These are phyloP conservation scores for Telenomus remus DNA, from an alignment of 1,140 invertebrate species.

Conservation along the genomic window DNA sequence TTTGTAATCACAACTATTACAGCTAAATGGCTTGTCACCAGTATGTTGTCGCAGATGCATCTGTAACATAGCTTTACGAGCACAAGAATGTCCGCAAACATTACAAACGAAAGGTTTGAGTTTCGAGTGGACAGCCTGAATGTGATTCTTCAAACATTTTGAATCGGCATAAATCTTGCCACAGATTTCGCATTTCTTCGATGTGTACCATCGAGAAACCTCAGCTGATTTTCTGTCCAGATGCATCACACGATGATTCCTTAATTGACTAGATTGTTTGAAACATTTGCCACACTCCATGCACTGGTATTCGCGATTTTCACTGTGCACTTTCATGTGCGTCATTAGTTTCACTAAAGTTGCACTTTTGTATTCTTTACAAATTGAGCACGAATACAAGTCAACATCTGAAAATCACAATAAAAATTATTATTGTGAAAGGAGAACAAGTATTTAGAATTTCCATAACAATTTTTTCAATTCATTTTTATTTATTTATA, in stretches of 20 bases:
- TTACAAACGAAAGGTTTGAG: conserved; percentile 85
- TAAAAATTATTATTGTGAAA: conserved; percentile 12
- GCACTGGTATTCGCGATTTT: conserved; percentile 78
- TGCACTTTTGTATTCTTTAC: conserved; percentile 77
- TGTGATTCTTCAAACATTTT: conserved; percentile 85
- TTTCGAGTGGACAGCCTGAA: conserved; percentile 86
- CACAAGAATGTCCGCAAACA: conserved; percentile 84
- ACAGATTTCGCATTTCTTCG: conserved; percentile 81
- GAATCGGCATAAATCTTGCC: conserved; percentile 82
- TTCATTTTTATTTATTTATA: conserved; percentile 19
- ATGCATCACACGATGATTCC: conserved; percentile 79
- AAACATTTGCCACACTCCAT: conserved; percentile 79
- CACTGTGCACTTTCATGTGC: conserved; percentile 80
- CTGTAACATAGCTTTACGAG: conserved; percentile 81
- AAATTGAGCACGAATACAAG: conserved; percentile 79
- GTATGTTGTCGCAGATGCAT: conserved; percentile 83
- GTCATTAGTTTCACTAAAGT: conserved; percentile 76
- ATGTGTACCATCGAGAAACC: conserved; percentile 77
- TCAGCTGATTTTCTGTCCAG: conserved; percentile 71
- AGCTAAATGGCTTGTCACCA: conserved; percentile 85
- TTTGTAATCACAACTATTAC: conserved; percentile 81
- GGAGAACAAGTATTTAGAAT: conserved; percentile 8
- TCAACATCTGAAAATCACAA: conserved; percentile 80
- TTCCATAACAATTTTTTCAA: conserved; percentile 16
- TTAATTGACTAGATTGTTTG: conserved; percentile 80